Conservation (phyloP, 2,113 vertebrate species). For the Mormoops blainvillei region DNA sequence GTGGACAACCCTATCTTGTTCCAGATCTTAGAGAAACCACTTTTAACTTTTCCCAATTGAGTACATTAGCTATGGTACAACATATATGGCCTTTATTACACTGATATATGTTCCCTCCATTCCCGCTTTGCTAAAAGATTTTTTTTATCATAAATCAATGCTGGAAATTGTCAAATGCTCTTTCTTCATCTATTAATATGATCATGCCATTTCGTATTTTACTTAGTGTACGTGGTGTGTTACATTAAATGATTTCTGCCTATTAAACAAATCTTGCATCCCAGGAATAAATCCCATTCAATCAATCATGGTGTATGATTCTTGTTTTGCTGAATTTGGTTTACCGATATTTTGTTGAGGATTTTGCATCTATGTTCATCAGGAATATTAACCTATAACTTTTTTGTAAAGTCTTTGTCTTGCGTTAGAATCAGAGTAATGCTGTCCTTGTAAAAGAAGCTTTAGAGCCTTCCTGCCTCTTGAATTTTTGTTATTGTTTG, state of each 20-base stretch:
- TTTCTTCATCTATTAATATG: neutral
- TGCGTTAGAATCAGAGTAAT: neutral
- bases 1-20: neutral
- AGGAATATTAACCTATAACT: neutral
- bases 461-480: neutral
- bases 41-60: too few relatives aligned
- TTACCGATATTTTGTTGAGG: neutral
- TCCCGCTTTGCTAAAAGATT: too few relatives aligned
- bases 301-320: too few relatives aligned
- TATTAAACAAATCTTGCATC: neutral
- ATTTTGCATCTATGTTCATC: neutral
- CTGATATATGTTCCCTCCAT: too few relatives aligned
- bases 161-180: neutral
- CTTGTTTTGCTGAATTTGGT: neutral
- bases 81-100: too few relatives aligned
- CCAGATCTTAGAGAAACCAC: too few relatives aligned
- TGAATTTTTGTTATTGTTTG: neutral
- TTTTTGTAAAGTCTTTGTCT: neutral
- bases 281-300: too few relatives aligned
- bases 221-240: neutral
- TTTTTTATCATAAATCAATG: too few relatives aligned
- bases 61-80: too few relatives aligned
- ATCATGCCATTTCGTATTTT: neutral
- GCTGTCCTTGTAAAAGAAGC: neutral
- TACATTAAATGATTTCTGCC: neutral